phyloP scores from a whole-genome alignment of 2,888 invertebrate genomes.

The Aphodius granarius region DNA sequence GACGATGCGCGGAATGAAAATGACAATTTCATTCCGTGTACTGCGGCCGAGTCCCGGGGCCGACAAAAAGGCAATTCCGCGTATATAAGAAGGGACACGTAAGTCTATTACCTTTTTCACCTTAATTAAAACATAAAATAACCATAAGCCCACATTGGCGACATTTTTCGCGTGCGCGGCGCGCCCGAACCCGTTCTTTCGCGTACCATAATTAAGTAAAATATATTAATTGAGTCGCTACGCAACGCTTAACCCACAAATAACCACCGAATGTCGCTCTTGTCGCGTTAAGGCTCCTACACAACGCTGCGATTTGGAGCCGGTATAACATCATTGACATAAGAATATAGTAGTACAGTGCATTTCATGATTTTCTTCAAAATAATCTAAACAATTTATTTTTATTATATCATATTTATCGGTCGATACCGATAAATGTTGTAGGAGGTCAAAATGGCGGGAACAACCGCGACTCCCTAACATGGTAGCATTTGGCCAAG shows the following conservation, averaged over 20 bases:
- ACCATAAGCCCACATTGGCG: constrained; percentile 42
- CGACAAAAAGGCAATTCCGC: constrained; percentile 32
- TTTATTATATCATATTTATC: too few relatives aligned
- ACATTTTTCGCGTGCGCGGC: constrained; percentile 35
- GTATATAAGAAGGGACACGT: constrained; percentile 29
- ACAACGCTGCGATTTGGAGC: too few relatives aligned
- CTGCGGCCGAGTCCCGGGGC: constrained; percentile 15
- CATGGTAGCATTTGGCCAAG: too few relatives aligned
- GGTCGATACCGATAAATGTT: too few relatives aligned
- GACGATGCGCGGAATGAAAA: constrained; percentile 47
- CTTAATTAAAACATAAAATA: constrained; percentile 53
- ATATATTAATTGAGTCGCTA: constrained; percentile 11
- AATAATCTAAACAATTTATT: too few relatives aligned
- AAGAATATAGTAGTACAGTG: too few relatives aligned
- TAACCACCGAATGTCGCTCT: not conserved
- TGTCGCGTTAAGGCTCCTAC: too few relatives aligned
- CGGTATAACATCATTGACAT: too few relatives aligned
- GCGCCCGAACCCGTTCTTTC: not conserved
- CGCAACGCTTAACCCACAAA: not conserved
- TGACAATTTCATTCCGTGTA: constrained; percentile 50
- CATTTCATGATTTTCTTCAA: too few relatives aligned
- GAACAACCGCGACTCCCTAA: too few relatives aligned
- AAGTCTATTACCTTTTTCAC: constrained; percentile 48
- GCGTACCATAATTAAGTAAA: constrained; percentile 9
- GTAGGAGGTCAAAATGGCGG: too few relatives aligned